These are phyloP conservation scores for Papilio protenor DNA, from an alignment of 2,888 invertebrate genomes.

Conservation along the genomic window DNA sequence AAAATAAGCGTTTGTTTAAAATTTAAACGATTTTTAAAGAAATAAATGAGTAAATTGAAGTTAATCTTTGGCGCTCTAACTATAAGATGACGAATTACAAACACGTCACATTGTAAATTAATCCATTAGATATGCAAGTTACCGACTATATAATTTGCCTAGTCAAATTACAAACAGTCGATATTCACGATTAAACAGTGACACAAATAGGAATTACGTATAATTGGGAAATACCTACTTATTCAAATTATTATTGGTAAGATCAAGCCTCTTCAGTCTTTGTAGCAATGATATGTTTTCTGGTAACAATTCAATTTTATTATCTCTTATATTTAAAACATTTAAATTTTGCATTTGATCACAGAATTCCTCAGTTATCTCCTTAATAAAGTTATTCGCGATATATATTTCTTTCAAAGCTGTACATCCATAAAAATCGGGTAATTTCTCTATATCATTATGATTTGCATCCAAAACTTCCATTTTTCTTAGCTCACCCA, in stretches of 20 bases:
- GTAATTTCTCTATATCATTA: slow-evolving; percentile 90
- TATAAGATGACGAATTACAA: background rate
- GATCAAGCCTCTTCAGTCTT: slow-evolving; percentile 91
- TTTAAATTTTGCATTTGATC: slow-evolving; percentile 89
- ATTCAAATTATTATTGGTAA: slow-evolving; percentile 91
- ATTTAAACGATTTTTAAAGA: background rate
- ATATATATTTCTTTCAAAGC: slow-evolving; percentile 91
- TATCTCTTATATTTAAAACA: slow-evolving; percentile 91
- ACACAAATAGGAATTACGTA: background rate
- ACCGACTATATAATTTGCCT: background rate
- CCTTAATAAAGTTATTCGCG: slow-evolving; percentile 92
- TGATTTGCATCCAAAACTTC: slow-evolving; percentile 91
- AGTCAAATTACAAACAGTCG: background rate
- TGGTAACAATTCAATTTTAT: slow-evolving; percentile 90
- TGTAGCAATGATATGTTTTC: slow-evolving; percentile 90
- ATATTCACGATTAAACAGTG: background rate
- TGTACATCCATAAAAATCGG: slow-evolving; percentile 90
- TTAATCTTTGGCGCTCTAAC: background rate
- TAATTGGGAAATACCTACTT: slow-evolving; percentile 62
- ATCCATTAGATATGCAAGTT: background rate
- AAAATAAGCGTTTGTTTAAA: background rate
- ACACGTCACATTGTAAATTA: background rate
- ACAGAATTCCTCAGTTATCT: slow-evolving; percentile 88
- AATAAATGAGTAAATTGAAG: background rate
- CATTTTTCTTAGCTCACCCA: slow-evolving; percentile 90